Base-by-base conservation (phyloP, 2,113 vertebrate species). In the Numenius arquata region DNA sequence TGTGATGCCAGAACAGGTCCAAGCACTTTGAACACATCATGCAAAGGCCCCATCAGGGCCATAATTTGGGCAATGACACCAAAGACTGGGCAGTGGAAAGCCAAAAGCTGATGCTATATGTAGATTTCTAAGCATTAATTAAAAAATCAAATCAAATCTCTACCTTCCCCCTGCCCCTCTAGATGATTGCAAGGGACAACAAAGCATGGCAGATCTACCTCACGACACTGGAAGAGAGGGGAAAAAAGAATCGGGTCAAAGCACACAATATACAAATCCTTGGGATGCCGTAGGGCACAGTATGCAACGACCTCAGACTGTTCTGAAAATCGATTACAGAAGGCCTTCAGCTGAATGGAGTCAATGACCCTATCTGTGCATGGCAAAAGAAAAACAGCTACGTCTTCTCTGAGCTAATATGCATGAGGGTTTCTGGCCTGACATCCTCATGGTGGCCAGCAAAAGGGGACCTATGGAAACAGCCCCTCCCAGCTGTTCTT, bases 261-360 rank as follows among this genome's bases (percentile, higher is more conserved):
- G 93, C 78, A 97, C 83, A 94, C 45, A 79, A 85, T 76, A 45
- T 48, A 95, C 65, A 95, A 96, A 95, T 76, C 84, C 83, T 95
- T 96, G 85, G 7, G n/a, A 38, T 56, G 94, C 89, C 63, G 48
- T 67, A 68, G 91, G 90, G 90, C 85, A 88, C n/a, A 90, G 95
- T 53, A 96, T 12, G 83, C 84, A 95, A 83, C 36, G 70, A 95
- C 92, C 92, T 95, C 87, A 93, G 92, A 89, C 77, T 93, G 95
- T 89, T 95, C 40, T 79, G 59, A 95, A 97, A 97, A 95, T 73
- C 41, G 93, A 94, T 97, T 93, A 96, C n/a, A 88, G 71, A 95
- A 88, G 77, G 78, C 94, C 88, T 96, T 90, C 93, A 95, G 84
- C 79, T 95, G 90, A 97, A 95, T 86, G 68, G 59, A 96, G 65